Base-by-base conservation (phyloP, 2,113 vertebrate species). In the Seriola quinqueradiata region DNA sequence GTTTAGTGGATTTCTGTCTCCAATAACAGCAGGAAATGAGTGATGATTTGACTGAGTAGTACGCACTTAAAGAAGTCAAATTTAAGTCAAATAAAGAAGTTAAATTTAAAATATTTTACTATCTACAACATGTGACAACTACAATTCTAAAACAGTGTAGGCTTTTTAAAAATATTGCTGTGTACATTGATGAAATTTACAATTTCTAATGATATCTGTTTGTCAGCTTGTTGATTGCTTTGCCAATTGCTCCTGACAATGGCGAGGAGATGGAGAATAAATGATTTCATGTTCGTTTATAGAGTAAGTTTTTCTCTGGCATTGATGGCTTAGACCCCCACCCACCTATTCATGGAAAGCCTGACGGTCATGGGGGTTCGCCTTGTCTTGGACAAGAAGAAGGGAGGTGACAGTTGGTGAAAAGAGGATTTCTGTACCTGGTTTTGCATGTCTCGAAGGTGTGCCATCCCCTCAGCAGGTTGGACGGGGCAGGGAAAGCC, bases 361-460 rank as follows among this genome's bases (percentile, higher is more conserved):
- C 75, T 68, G 71, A 57, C 71, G 79, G 78, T 66, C 69, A 67
- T 46, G 72, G 82, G 86, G 84, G 76, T 72, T 75, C 84, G 77
- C 66, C 76, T 81, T 12, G 79, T 75, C 85, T 84, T 68, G 57
- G 32, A 65, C 48, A 40, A 74, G 66, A 82, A 81, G 23, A 68
- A 82, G 84, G 83, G 87, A 86, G 87, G 79, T 83, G 89, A 93
- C 90, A 92, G 82, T 81, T 70, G n/a, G 34, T 38, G 73, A 75
- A 87, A 80, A 82, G 60, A 82, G 68, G 8, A 57, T 89, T 79
- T 85, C 28, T 82, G n/a, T 94, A 95, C 95, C 95, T 95, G 94
- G 90, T 95, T 95, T 46, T 95, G 95, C 87, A 95, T 94, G 92
- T 94, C 90, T 86, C 90, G 93, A 72, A 95, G 94, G 90, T 95